Percentiles rank a stretch among this genome's conserved stretches.
phyloP scores from a whole-genome alignment of 2,888 invertebrate species.

The Camptogramma bilineatum region DNA sequence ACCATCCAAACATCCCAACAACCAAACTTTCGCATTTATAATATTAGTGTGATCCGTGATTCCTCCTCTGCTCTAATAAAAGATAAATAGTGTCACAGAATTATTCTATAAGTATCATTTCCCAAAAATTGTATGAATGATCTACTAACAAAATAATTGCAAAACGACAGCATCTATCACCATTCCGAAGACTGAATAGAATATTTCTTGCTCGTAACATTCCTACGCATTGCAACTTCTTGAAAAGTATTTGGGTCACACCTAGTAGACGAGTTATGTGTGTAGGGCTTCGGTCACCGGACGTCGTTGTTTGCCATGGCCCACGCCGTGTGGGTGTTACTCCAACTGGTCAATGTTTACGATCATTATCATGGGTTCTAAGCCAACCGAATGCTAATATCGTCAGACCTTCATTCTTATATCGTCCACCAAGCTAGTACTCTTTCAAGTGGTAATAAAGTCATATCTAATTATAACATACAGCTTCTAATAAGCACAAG shows the following conservation, averaged over 20 bases:
- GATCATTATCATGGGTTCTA: conserved; percentile 36
- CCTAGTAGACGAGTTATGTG: conserved; percentile 58
- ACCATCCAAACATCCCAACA: too few relatives aligned
- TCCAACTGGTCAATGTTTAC: conserved; percentile 43
- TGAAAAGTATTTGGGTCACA: conserved; percentile 54
- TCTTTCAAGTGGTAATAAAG: conserved; percentile 54
- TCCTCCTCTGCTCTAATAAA: too few relatives aligned
- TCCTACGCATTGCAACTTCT: conserved; percentile 43
- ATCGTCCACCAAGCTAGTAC: conserved; percentile 14
- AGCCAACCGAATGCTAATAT: conserved; percentile 32
- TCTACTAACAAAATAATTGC: too few relatives aligned
- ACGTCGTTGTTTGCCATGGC: conserved; percentile 77
- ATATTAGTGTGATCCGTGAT: too few relatives aligned
- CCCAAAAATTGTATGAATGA: too few relatives aligned
- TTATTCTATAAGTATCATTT: too few relatives aligned
- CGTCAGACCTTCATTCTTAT: conserved; percentile 30
- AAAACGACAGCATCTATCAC: conserved; percentile 11
- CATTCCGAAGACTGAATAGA: conserved; percentile 17
- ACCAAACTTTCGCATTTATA: too few relatives aligned
- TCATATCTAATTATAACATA: conserved; percentile 60
- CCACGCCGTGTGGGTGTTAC: conserved; percentile 59
- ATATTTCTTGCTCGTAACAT: conserved; percentile 39
- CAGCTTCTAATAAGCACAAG: conserved; percentile 62
- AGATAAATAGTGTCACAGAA: too few relatives aligned
- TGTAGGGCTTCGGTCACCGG: conserved; percentile 69